These are phyloP conservation scores for Trialeurodes vaporariorum DNA, from an alignment of 1,140 invertebrate genomes.

Conservation along the genomic window DNA sequence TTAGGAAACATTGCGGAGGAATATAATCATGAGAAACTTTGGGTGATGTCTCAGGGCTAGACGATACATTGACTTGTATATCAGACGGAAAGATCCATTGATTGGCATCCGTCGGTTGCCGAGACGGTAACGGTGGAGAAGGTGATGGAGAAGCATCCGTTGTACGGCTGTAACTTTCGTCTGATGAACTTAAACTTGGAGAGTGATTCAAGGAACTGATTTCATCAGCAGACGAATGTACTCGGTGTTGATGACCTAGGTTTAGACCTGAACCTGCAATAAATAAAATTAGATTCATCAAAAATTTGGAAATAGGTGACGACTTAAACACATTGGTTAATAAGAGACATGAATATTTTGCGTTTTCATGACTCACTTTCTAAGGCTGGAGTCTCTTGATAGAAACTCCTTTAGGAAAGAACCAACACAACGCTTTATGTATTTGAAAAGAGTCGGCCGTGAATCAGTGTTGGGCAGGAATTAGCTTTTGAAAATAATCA, in stretches of 20 bases:
- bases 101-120: slow-evolving; percentile 25
- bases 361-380: too few species aligned
- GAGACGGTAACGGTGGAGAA: slow-evolving; percentile 35
- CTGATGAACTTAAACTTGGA: slow-evolving; percentile 63
- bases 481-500: too few species aligned
- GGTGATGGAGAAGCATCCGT: slow-evolving; percentile 53
- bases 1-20: slow-evolving; percentile 34
- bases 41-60: slow-evolving; percentile 37
- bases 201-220: slow-evolving; percentile 64
- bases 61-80: slow-evolving; percentile 40
- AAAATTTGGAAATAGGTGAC: too few species aligned
- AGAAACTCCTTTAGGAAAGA: too few species aligned
- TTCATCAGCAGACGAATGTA: slow-evolving; percentile 68
- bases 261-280: slow-evolving; percentile 4
- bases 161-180: slow-evolving; percentile 65
- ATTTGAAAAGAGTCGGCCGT: too few species aligned
- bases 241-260: slow-evolving; percentile 32
- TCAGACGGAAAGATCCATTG: slow-evolving; percentile 48
- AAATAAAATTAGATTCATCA: too few species aligned
- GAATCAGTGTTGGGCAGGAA: too few species aligned
- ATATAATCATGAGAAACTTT: slow-evolving; percentile 37
- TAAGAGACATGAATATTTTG: background rate
- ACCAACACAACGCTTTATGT: too few species aligned
- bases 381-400: too few species aligned
- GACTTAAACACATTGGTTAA: too few species aligned